Evolutionary conservation across 1,140 invertebrate genomes (phyloP).

Genomic region (Euwallacea similis): DNA sequence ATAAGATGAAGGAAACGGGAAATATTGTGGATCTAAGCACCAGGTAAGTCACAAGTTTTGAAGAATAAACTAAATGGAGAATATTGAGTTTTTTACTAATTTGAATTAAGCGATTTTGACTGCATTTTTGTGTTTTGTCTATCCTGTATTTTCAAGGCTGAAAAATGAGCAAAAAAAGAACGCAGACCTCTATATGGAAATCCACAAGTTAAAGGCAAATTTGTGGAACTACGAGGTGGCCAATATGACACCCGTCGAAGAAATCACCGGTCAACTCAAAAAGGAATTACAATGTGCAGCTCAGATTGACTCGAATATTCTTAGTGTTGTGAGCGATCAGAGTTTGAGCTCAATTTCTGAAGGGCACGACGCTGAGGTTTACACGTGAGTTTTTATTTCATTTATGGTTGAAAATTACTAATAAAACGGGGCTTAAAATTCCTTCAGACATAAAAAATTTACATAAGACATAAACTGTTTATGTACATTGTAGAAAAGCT

Average conservation of each 20-base stretch:
- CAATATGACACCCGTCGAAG: conserved; percentile 57
- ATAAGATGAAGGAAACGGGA: conserved; percentile 55
- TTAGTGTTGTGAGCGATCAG: conserved; percentile 53
- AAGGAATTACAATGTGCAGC: conserved; percentile 63
- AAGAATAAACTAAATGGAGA: conserved; percentile 16
- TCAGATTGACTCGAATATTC: conserved; percentile 60
- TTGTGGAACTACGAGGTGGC: conserved; percentile 45
- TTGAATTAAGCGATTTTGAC: background rate
- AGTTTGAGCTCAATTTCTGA: conserved; percentile 41
- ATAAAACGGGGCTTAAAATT: too few species aligned
- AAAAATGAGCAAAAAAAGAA: conserved; percentile 52
- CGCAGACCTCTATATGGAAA: conserved; percentile 51
- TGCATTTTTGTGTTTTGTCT: background rate
- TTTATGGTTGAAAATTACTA: too few species aligned
- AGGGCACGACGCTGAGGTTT: conserved; percentile 39
- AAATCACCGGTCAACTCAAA: conserved; percentile 60
- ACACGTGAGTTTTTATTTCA: conserved; percentile 28
- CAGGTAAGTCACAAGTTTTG: conserved; percentile 16
- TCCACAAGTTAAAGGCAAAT: conserved; percentile 48
- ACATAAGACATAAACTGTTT: background rate
- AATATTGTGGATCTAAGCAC: conserved; percentile 52
- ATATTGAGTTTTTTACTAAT: background rate
- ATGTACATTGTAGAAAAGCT: conserved; percentile 47
- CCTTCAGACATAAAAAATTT: too few species aligned
- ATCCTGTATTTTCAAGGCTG: conserved; percentile 40